Evolutionary conservation across 1,140 invertebrate species (phyloP), one percentile per base, ranked within the genome.

Genomic region (Nasonia longicornis): DNA sequence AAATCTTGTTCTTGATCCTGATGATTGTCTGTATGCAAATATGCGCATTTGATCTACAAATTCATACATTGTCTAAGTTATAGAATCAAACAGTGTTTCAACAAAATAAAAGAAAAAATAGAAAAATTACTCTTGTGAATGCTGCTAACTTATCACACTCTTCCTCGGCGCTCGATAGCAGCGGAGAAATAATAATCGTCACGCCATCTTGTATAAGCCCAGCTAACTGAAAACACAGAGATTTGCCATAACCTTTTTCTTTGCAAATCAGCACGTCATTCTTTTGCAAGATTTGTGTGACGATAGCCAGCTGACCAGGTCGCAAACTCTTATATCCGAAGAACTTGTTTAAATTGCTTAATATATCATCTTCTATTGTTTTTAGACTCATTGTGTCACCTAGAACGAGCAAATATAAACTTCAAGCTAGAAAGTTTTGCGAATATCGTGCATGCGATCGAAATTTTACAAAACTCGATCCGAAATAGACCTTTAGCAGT

Each of bases 211-310:
- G 45, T 45, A 78, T 48, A 16, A 78, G n/a, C 2, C 77, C 67
- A 8, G 77, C 8, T 52, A 78, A 71, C 35, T 78, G 77, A 35
- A 26, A 78, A 58, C 77, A 78, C 11, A 78, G 29, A 52, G 77
- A 70, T 20, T 71, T 78, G 16, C 77, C 77, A 58, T 70, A 78
- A n/a, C 45, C 45, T n/a, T 6, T 31, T 78, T 78, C 77, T 35
- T 70, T 78, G 16, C 66, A 70, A 29, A 78, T 35, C 1, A 78
- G 2, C 10, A 58, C 29, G 20, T 78, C 77, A 42, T 42, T 71
- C 3, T 58, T 58, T 35, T 35, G 29, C 8, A 78, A 26, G 2
- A 78, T 71, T 8, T 71, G 29, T 31, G 22, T 29, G 14, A 78
- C 58, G 2, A 78, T 78, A 35, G 66, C 0, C 1, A 70, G 26